Evolutionary conservation across 2,888 invertebrate species (phyloP).

Genomic region (Orthosia gothica): DNA sequence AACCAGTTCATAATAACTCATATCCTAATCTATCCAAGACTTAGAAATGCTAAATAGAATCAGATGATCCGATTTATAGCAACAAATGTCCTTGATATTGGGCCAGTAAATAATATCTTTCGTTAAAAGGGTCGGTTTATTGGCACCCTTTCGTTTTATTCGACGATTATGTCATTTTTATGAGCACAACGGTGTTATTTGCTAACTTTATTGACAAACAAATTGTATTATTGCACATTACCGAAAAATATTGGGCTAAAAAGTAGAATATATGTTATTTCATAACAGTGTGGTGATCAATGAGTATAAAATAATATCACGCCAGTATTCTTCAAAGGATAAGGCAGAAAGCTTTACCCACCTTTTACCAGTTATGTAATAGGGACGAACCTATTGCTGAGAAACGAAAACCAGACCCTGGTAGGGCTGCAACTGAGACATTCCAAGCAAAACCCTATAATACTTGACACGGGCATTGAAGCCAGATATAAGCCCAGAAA

Average conservation of each 20-base stretch:
- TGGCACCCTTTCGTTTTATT: slow-evolving; percentile 89
- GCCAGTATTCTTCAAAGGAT: no score
- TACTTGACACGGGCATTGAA: no score
- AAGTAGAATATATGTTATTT: neutral
- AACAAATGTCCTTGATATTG: slow-evolving; percentile 82
- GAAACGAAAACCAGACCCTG: no score
- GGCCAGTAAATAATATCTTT: slow-evolving; percentile 88
- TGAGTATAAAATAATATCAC: no score
- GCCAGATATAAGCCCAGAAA: no score
- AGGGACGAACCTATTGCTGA: no score
- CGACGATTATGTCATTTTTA: slow-evolving; percentile 89
- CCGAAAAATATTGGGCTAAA: slow-evolving; percentile 3
- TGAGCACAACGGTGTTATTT: slow-evolving; percentile 81
- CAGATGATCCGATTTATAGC: slow-evolving; percentile 77
- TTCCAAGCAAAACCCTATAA: no score
- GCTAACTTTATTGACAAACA: slow-evolving; percentile 85
- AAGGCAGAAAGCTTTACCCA: neutral
- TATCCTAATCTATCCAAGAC: neutral
- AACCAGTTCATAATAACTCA: no score
- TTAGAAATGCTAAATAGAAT: slow-evolving; percentile 73
- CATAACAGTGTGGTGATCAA: neutral
- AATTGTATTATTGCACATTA: slow-evolving; percentile 74
- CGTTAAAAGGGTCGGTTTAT: slow-evolving; percentile 87
- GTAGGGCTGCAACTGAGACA: no score
- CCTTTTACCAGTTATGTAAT: no score